Percentiles rank a stretch among this genome's conserved stretches.
These are phyloP conservation scores for Hippoglossus hippoglossus DNA, from an alignment of 2,797 vertebrate genomes.

Conservation along the genomic window DNA sequence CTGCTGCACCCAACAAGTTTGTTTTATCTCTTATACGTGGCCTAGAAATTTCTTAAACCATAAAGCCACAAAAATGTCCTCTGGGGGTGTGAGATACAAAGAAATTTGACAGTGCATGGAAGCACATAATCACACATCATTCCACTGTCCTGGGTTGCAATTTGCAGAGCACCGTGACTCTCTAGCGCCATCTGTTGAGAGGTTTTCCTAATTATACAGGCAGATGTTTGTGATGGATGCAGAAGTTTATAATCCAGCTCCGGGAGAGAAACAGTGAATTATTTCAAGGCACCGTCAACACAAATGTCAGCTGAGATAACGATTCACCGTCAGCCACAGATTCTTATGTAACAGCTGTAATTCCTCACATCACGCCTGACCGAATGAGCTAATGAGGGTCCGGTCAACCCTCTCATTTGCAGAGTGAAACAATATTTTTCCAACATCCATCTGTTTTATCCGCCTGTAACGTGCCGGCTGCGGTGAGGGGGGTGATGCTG, in stretches of 20 bases:
- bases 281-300: conserved; percentile 40
- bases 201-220: conserved; percentile 15
- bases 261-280: conserved; percentile 25
- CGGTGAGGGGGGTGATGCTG: not conserved
- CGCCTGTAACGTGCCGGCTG: conserved; percentile 4
- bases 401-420: conserved; percentile 43
- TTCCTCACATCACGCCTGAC: conserved; percentile 56
- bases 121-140: conserved; percentile 62
- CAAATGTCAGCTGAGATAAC: conserved; percentile 65
- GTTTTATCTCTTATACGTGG: conserved; percentile 49
- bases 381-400: conserved; percentile 63
- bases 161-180: conserved; percentile 51
- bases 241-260: conserved; percentile 22
- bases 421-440: conserved; percentile 34
- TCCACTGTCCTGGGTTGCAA: conserved; percentile 39
- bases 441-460: conserved; percentile 36
- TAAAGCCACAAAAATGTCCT: conserved; percentile 51
- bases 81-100: conserved; percentile 58
- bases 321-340: conserved; percentile 61
- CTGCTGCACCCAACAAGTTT: conserved; percentile 43
- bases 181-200: conserved; percentile 78
- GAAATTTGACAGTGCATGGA: conserved; percentile 55
- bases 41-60: conserved; percentile 64
- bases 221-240: conserved; percentile 13
- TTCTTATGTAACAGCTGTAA: conserved; percentile 61